Base-by-base conservation (phyloP, 2,113 vertebrate species). In the Numida meleagris region DNA sequence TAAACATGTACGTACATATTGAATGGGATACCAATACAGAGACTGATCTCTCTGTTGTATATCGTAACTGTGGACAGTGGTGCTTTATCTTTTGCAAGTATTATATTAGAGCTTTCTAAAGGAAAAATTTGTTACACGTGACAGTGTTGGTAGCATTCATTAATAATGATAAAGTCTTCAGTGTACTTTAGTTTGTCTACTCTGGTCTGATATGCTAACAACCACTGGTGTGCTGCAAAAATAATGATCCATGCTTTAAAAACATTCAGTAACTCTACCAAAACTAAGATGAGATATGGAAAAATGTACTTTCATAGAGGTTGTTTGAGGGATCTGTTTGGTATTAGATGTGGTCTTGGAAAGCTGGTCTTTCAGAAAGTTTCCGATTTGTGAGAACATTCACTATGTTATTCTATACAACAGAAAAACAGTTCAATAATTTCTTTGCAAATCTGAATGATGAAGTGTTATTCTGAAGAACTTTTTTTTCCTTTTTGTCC, bases 321-420 rank as follows among this genome's bases (percentile, higher is more conserved):
- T 10, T 65, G 1, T 11, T 18, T 21, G 33, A 84, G 25, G 34
- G 2, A 12, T 71, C n/a, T 70, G 14, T 86, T 48, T 16, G 10
- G 7, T 38, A 19, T 33, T 82, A 75, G 62, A 87, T 79, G 10
- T 13, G 0, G 2, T 1, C 0, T 8, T 3, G 1, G 21, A 55
- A 88, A 50, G 24, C 15, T 62, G 46, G 5, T 33, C 14, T 68
- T 93, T 79, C 20, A 20, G 3, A 34, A 68, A 46, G 10, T 25
- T n/a, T 78, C 27, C n/a, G 8, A 68, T 76, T 12, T 87, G 38
- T 53, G 14, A 8, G 77, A 82, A 63, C 16, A 21, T 46, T 67
- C 2, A 10, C 4, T 71, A 61, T 31, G 12, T 66, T 55, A 3
- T 45, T 76, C 86, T 78, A 29, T 57, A 31, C 7, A n/a, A 16